Conservation (phyloP, 2,888 invertebrate genomes). For the Gymnocheta viridis region DNA sequence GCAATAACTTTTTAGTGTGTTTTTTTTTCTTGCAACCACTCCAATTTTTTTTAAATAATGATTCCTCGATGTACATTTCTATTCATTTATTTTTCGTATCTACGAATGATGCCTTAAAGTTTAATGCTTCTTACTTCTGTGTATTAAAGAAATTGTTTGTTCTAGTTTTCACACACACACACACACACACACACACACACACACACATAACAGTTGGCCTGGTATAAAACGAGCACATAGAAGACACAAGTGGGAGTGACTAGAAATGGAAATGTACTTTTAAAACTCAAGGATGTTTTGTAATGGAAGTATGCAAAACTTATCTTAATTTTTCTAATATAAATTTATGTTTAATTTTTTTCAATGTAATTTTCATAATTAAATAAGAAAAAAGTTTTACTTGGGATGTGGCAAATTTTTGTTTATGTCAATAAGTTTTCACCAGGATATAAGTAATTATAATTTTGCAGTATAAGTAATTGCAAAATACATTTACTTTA, state of each 20-base stretch:
- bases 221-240: not conserved
- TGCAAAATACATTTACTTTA: too few relatives aligned
- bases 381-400: conserved; percentile 70
- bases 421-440: not conserved
- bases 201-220: not conserved
- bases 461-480: not conserved
- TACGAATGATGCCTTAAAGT: conserved; percentile 43
- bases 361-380: conserved; percentile 74
- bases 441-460: not conserved
- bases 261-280: not conserved
- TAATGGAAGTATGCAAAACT: not conserved
- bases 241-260: conserved; percentile 21
- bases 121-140: conserved; percentile 22
- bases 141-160: not conserved
- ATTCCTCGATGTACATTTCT: conserved; percentile 32
- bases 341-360: conserved; percentile 72
- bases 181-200: too few relatives aligned
- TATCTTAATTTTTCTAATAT: conserved; percentile 71
- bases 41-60: conserved; percentile 45
- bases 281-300: conserved; percentile 4
- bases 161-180: conserved; percentile 14
- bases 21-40: conserved; percentile 7
- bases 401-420: conserved; percentile 2
- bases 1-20: conserved; percentile 36
- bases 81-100: conserved; percentile 26